These are phyloP conservation scores for Gallinago stenura DNA, from an alignment of 2,797 vertebrate species.

Conservation along the genomic window DNA sequence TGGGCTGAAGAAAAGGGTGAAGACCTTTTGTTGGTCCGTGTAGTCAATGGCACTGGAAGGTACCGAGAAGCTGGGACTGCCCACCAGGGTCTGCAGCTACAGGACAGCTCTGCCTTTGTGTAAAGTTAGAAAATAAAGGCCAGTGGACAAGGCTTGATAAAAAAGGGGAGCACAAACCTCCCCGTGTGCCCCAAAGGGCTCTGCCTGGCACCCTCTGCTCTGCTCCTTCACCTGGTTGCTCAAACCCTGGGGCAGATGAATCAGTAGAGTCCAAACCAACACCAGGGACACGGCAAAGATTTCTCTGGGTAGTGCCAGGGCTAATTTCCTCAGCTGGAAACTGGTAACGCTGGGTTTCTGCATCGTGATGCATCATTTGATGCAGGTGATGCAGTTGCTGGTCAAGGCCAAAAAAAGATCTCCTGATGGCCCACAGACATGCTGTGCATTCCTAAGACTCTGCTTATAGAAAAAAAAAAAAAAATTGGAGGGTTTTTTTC, in stretches of 20 bases:
- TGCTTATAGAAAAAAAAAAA: not conserved
- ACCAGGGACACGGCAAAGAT: not conserved
- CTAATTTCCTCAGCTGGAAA: not conserved
- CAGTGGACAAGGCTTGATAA: not conserved
- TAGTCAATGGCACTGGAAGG: not conserved
- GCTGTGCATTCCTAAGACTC: not conserved
- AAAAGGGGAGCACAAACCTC: not conserved
- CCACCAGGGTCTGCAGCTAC: not conserved
- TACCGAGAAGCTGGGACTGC: not conserved
- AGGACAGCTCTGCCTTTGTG: not conserved
- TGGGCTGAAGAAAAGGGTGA: not conserved
- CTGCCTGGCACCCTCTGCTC: not conserved
- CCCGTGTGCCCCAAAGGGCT: not conserved
- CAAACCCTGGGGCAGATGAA: not conserved
- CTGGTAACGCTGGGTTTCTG: not conserved
- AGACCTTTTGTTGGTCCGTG: not conserved
- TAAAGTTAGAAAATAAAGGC: not conserved
- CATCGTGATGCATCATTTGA: not conserved
- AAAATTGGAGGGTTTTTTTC: accelerated
- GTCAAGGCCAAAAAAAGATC: not conserved
- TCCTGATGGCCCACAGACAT: not conserved
- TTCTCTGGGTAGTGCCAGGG: accelerated
- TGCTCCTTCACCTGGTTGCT: not conserved
- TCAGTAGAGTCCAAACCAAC: not conserved
- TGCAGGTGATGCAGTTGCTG: not conserved